Evolutionary conservation across 2,888 invertebrate genomes (phyloP), one percentile per base, ranked within the genome.

Genomic region (Rhaphigaster nebulosa): DNA sequence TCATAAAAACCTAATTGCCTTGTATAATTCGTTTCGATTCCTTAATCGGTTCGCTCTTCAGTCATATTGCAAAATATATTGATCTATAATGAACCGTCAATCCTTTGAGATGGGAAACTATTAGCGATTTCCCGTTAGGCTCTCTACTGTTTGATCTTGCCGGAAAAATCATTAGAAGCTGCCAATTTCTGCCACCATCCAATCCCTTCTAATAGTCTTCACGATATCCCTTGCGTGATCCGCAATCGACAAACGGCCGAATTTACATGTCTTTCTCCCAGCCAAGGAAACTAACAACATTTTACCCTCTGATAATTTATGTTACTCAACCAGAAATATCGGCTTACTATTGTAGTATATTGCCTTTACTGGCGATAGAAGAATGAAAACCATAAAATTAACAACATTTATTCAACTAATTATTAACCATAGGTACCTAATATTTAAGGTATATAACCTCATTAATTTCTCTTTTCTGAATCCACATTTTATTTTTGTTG

Each of bases 191-290:
- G 38, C 6, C 20, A 26, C 23, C 23, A 41, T 38, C 20, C 10
- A 38, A 80, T 45, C 26, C 26, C 45, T 26, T 45, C 45, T 84
- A 84, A 45, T 84, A 45, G 84, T 45, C 45, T 41, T 45, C 23
- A 45, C 45, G 45, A 84, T 45, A n/a, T 45, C 26, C 41, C 84
- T 84, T n/a, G 84, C 41, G 84, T 84, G 84, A n/a, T 84, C 84
- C 26, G 1, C 26, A 41, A 84, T 45, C 84, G 41, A 84, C 84
- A n/a, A 26, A 34, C 84, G 26, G 12, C 0, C 84, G 13, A 84
- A 45, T 84, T 84, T 84, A 84, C 84, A 84, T 84, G 84, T 84
- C 41, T 84, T 45, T 84, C 84, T 8, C 26, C n/a, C n/a, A 45
- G n/a, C 45, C n/a, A 10, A 84, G 41, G 84, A 84, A 84, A 84